Percentiles rank a stretch among this genome's conserved stretches.
Conservation (phyloP, 2,888 invertebrate species). For the Campopleginae sp. region DNA sequence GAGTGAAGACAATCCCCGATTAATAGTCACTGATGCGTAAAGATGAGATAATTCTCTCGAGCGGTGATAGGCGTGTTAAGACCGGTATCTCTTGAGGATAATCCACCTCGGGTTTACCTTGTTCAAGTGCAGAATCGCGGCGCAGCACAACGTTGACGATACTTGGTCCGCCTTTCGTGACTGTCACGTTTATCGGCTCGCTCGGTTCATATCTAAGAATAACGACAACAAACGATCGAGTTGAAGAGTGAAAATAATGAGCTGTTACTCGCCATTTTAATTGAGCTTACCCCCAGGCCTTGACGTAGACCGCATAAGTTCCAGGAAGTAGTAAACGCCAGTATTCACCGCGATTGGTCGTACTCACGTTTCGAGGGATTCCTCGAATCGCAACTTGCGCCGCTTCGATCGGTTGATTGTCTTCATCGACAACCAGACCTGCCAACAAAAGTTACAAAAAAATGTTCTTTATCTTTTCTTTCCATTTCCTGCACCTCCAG, state of each 20-base stretch:
- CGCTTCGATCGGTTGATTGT: constrained; percentile 88
- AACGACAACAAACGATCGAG: constrained; percentile 53
- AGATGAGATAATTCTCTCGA: constrained; percentile 74
- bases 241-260: neutral
- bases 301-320: constrained; percentile 90
- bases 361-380: constrained; percentile 91
- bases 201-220: constrained; percentile 86
- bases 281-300: constrained; percentile 89
- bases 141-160: constrained; percentile 84
- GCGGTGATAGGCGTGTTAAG: constrained; percentile 74
- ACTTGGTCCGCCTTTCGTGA: constrained; percentile 82
- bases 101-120: constrained; percentile 81
- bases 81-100: constrained; percentile 77
- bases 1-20: constrained; percentile 43
- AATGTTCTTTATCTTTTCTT: neutral
- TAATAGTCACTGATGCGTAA: constrained; percentile 73
- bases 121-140: constrained; percentile 73
- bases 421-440: constrained; percentile 88
- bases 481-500: neutral
- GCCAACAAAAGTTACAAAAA: constrained; percentile 75
- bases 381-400: constrained; percentile 92
- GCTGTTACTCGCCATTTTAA: neutral
- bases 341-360: constrained; percentile 94
- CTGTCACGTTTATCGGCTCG: constrained; percentile 80
- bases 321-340: constrained; percentile 97